Percentiles rank a stretch among this genome's conserved stretches.
These are phyloP conservation scores for Tethya wilhelma DNA, from an alignment of 37 sponge, comb jelly and placozoan species.

Conservation along the genomic window DNA sequence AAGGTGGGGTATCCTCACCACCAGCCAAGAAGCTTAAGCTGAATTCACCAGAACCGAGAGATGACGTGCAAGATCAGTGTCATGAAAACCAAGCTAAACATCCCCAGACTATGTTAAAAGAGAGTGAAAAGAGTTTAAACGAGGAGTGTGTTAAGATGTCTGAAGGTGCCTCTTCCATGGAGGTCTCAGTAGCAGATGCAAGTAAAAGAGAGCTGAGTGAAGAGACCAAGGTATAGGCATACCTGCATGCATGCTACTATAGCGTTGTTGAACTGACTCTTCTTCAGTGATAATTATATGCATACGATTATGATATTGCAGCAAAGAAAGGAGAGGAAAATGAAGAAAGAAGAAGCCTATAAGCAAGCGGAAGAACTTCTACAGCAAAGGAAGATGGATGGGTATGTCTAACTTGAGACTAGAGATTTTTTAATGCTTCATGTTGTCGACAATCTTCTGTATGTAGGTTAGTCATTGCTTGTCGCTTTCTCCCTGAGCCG, in stretches of 20 bases:
- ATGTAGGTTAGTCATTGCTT: slow-evolving; percentile 67
- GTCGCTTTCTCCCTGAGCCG: slow-evolving; percentile 74
- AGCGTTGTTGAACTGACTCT: too few relatives aligned
- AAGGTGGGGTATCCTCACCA: background rate
- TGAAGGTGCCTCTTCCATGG: too few relatives aligned
- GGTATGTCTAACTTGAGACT: slow-evolving; percentile 38
- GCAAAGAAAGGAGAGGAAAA: slow-evolving; percentile 6
- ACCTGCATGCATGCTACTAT: too few relatives aligned
- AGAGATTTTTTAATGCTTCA: background rate
- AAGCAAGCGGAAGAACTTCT: slow-evolving; percentile 36
- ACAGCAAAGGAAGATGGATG: slow-evolving; percentile 54
- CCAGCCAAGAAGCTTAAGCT: slow-evolving; percentile 11
- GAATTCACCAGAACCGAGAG: too few relatives aligned
- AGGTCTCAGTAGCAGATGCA: background rate
- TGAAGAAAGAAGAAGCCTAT: slow-evolving; percentile 34
- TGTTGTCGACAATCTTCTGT: too few relatives aligned
- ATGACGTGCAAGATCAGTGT: too few relatives aligned
- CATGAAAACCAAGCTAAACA: background rate
- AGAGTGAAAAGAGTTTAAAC: slow-evolving; percentile 8
- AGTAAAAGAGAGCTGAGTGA: background rate
- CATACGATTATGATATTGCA: too few relatives aligned
- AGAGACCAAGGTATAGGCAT: background rate
- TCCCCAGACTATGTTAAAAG: background rate
- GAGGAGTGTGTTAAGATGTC: background rate
- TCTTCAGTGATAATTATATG: too few relatives aligned